phyloP scores from a whole-genome alignment of 2,888 invertebrate genomes.

The Mesorhabditis spiculigera region DNA sequence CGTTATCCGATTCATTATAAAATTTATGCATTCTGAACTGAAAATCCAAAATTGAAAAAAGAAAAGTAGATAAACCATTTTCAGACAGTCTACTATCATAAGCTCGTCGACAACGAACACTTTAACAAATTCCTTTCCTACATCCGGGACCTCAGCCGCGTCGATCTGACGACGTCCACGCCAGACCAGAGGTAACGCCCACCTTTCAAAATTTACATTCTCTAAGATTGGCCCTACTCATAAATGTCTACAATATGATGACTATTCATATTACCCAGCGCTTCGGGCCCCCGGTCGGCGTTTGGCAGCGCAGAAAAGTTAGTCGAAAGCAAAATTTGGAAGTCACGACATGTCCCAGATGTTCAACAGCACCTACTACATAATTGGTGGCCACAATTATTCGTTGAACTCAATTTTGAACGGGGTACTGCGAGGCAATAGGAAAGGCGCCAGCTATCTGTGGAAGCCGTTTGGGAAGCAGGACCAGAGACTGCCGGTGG shows the following conservation, averaged over 20 bases:
- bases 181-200: constrained; percentile 16
- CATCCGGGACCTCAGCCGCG: constrained; percentile 59
- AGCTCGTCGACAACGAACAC: constrained; percentile 58
- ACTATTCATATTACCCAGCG: constrained; percentile 62
- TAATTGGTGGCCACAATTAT: constrained; percentile 62
- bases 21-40: too few relatives aligned
- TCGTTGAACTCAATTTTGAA: constrained; percentile 64
- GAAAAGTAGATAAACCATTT: background rate
- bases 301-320: constrained; percentile 63
- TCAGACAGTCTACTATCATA: constrained; percentile 60
- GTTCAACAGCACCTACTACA: constrained; percentile 62
- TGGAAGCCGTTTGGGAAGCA: constrained; percentile 61
- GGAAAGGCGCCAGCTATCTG: constrained; percentile 61
- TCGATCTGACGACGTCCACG: constrained; percentile 34
- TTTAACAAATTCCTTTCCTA: constrained; percentile 59
- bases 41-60: too few relatives aligned
- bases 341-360: constrained; percentile 56
- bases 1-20: too few relatives aligned
- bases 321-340: background rate
- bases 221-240: constrained; percentile 61
- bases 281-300: constrained; percentile 60
- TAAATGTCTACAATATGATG: constrained; percentile 64
- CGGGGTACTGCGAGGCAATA: constrained; percentile 63
- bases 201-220: constrained; percentile 48
- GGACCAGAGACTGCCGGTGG: constrained; percentile 60